These are phyloP conservation scores for Tipula lateralis DNA, from an alignment of 2,888 invertebrate genomes.

Conservation along the genomic window DNA sequence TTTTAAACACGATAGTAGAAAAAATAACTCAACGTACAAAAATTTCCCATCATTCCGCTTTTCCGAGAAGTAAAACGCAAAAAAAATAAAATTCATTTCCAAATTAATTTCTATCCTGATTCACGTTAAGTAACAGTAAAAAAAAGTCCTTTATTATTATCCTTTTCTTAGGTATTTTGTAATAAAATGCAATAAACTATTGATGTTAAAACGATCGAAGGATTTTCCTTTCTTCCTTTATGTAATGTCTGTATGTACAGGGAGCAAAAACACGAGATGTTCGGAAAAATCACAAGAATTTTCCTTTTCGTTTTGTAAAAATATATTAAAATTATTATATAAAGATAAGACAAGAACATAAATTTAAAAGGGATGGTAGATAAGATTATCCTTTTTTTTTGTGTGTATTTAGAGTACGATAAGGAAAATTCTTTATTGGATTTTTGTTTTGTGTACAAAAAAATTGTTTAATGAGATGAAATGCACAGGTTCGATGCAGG, in stretches of 20 bases:
- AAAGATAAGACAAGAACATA: neutral
- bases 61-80: neutral
- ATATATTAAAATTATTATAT: neutral
- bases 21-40: neutral
- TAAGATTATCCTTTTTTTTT: neutral
- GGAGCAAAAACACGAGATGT: neutral
- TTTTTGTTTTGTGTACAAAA: neutral
- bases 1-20: neutral
- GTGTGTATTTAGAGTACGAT: neutral
- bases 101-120: neutral
- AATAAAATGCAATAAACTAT: neutral
- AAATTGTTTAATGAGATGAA: neutral
- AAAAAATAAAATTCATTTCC: neutral
- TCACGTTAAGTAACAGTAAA: neutral
- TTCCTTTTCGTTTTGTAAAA: neutral
- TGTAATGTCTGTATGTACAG: neutral
- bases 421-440: neutral
- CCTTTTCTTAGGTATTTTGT: neutral
- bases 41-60: neutral
- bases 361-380: neutral
- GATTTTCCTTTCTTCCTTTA: neutral
- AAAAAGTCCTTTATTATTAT: neutral
- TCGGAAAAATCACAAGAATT: neutral
- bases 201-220: neutral
- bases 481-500: neutral